Evolutionary conservation across 2,113 vertebrate genomes (phyloP).

Genomic region (Cinclus mexicanus): DNA sequence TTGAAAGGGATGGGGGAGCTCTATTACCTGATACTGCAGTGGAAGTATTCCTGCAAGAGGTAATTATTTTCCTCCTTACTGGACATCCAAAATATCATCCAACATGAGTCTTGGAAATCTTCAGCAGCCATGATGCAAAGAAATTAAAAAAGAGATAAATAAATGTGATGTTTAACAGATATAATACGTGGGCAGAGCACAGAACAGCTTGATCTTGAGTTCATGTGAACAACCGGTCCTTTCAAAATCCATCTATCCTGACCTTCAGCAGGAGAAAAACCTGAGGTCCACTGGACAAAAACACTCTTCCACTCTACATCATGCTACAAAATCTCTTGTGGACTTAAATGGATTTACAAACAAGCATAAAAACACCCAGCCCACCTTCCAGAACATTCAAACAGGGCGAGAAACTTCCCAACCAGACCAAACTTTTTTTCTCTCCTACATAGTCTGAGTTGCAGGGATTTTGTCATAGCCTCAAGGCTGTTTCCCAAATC

Average conservation of each 20-base stretch:
- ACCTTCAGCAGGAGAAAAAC: background rate
- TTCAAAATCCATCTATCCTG: background rate
- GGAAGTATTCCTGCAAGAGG: background rate
- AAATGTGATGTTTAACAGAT: background rate
- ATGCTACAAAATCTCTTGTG: background rate
- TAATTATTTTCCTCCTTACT: background rate
- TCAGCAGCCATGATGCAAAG: background rate
- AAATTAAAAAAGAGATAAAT: background rate
- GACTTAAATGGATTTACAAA: background rate
- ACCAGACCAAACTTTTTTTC: background rate
- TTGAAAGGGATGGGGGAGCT: background rate
- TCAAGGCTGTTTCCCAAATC: constrained; percentile 6
- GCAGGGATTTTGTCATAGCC: background rate
- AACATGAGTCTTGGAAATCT: background rate
- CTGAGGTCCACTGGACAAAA: background rate
- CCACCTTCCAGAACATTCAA: background rate
- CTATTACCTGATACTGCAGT: background rate
- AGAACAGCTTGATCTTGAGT: background rate
- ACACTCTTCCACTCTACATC: background rate
- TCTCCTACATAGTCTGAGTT: background rate
- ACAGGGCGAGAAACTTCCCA: background rate
- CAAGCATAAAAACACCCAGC: background rate
- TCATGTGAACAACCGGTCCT: background rate
- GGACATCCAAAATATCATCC: background rate
- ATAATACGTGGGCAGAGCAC: background rate